phyloP scores from a whole-genome alignment of 2,797 vertebrate species.

The Mus minutoides region DNA sequence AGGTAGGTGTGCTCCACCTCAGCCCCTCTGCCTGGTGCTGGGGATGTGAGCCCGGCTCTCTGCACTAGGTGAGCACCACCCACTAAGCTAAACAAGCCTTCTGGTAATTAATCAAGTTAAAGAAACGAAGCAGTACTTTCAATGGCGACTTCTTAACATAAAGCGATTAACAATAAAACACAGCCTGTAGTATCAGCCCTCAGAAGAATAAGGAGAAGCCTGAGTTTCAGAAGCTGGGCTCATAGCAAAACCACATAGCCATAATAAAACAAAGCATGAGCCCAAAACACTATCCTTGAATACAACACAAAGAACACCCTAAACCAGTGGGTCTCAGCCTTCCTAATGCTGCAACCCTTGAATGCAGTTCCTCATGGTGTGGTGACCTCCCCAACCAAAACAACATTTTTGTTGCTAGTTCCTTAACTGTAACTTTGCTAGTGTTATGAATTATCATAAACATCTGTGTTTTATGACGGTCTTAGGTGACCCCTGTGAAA shows the following conservation, averaged over 20 bases:
- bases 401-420: background rate
- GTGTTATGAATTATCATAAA: background rate
- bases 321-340: background rate
- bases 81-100: background rate
- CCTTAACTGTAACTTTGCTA: background rate
- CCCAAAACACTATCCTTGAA: background rate
- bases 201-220: background rate
- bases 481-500: background rate
- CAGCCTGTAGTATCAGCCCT: background rate
- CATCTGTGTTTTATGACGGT: background rate
- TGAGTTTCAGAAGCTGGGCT: background rate
- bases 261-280: background rate
- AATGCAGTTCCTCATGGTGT: too few relatives aligned
- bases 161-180: background rate
- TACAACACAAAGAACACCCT: background rate
- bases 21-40: too few relatives aligned
- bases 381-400: background rate
- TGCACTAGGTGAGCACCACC: background rate
- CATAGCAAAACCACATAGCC: background rate
- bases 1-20: background rate
- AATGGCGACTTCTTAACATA: background rate
- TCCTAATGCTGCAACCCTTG: too few relatives aligned
- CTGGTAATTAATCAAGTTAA: background rate
- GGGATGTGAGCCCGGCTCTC: background rate
- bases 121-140: slow-evolving; percentile 8